Evolutionary conservation across 2,113 vertebrate species (phyloP), one percentile per base, ranked within the genome.

Genomic region (Neogobius melanostomus): DNA sequence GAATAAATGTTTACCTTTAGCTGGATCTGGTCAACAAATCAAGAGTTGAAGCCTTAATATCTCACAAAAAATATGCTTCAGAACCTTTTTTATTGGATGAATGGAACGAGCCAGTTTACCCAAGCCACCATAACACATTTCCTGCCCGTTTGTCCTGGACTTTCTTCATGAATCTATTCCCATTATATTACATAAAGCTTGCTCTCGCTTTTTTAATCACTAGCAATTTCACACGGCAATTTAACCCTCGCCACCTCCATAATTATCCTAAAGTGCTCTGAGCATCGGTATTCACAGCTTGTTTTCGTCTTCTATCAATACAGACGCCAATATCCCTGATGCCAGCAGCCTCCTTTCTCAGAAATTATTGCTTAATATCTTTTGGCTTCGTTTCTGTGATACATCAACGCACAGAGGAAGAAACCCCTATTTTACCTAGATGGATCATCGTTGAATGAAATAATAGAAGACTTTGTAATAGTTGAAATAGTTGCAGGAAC

Each of bases 191-290:
- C 59, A 61, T 16, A 61, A 61, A 59, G 44, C 15, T 42, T 6
- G 59, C 59, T 44, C 42, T 64, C 15, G 12, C 14, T 16, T 67
- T 66, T 36, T 75, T 44, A 69, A 57, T 16, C 49, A 60, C 46
- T 49, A 17, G 62, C 62, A 10, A 36, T 74, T 69, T 69, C 16
- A 21, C 44, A 71, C n/a, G 48, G 60, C 65, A 60, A 43, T 69
- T 63, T 16, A 72, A 64, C 43, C 12, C 54, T 51, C 56, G 8
- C 52, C 28, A 54, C 59, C 53, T 16, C 72, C 11, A 73, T 16
- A 72, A 77, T 81, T 69, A 74, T 71, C 62, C 63, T 8, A 65
- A 68, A 81, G 48, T 48, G 64, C 17, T 64, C 36, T 49, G 17
- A 71, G 63, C 68, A 71, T 69, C 69, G 74, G 45, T 17, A 2